A percentile compares a stretch with the other conserved stretches of the same genome.
Evolutionary conservation across 1,140 invertebrate species (phyloP).

Genomic region (Saccostrea glomerata): DNA sequence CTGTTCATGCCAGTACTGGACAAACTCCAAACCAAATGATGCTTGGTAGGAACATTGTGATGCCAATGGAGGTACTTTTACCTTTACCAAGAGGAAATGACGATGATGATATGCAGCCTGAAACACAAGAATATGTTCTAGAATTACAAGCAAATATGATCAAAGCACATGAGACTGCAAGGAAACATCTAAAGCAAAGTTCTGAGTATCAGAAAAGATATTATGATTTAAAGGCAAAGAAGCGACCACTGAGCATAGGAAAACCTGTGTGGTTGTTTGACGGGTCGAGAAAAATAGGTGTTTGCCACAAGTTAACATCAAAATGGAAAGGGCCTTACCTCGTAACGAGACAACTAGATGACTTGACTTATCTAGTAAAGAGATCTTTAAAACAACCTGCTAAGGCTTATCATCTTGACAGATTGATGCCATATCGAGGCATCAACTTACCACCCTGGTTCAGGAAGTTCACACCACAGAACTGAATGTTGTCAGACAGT

Average conservation of each 20-base stretch:
- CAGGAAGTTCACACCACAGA: too few relatives aligned
- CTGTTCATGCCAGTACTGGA: constrained; percentile 34
- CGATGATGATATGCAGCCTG: background rate
- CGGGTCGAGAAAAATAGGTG: constrained; percentile 36
- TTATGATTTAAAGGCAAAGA: constrained; percentile 13
- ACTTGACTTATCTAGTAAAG: background rate
- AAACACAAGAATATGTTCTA: background rate
- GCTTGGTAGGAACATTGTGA: background rate
- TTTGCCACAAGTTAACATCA: constrained; percentile 50
- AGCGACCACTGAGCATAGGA: constrained; percentile 14
- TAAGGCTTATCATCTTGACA: too few relatives aligned
- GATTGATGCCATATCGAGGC: background rate
- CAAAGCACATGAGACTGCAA: constrained; percentile 1
- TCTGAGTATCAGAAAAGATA: constrained; percentile 35
- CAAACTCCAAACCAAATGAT: background rate
- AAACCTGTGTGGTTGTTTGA: constrained; percentile 51
- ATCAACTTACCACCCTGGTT: background rate
- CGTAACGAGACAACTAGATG: constrained; percentile 49
- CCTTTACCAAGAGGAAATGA: background rate
- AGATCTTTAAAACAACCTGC: too few relatives aligned
- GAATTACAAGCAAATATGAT: background rate
- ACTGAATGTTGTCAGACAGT: background rate
- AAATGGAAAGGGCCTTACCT: constrained; percentile 54
- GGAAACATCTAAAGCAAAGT: constrained; percentile 32
- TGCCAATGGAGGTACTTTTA: background rate